phyloP scores from a whole-genome alignment of 2,888 invertebrate species.

The Hemithea aestivaria region DNA sequence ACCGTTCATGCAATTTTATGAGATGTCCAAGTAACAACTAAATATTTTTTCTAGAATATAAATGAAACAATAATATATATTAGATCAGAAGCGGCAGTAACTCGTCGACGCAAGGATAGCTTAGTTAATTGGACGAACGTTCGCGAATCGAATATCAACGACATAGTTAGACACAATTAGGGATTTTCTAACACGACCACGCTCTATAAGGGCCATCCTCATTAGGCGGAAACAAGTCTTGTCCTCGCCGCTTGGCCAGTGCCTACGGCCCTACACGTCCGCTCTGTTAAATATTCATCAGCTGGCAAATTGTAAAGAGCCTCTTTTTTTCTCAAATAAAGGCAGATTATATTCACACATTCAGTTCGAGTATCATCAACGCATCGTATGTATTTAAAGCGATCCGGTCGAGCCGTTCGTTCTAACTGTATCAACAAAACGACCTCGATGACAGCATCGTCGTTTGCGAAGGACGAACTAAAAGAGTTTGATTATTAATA shows the following conservation, averaged over 20 bases:
- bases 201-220: conserved; percentile 61
- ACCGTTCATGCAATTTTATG: too few relatives aligned
- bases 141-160: conserved; percentile 60
- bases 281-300: conserved; percentile 67
- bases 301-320: conserved; percentile 57
- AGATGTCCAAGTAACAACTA: too few relatives aligned
- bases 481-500: conserved; percentile 58
- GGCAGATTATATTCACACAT: conserved; percentile 54
- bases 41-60: background rate
- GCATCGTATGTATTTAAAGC: conserved; percentile 60
- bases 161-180: conserved; percentile 65
- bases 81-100: conserved; percentile 27
- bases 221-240: conserved; percentile 61
- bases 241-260: conserved; percentile 28
- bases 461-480: conserved; percentile 37
- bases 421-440: conserved; percentile 49
- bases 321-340: conserved; percentile 48
- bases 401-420: conserved; percentile 44
- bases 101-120: conserved; percentile 34
- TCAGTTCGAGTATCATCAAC: conserved; percentile 37
- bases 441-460: conserved; percentile 28
- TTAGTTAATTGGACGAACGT: conserved; percentile 56
- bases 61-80: conserved; percentile 8
- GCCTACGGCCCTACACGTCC: conserved; percentile 36
- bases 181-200: conserved; percentile 62